phyloP scores from a whole-genome alignment of 2,113 vertebrate species.

The Thermophis baileyi region DNA sequence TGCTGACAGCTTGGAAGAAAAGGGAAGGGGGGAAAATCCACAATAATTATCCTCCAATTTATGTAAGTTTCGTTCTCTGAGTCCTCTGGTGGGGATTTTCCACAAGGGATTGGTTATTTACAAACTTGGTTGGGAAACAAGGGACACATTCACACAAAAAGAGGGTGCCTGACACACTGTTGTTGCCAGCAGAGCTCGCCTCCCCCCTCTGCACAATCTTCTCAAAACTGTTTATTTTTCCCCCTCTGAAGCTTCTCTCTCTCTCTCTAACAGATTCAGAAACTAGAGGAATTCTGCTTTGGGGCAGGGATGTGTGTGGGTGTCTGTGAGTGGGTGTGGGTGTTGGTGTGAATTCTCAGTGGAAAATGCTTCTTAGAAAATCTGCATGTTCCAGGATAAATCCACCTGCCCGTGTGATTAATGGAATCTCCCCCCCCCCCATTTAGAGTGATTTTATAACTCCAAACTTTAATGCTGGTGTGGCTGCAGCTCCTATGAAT shows the following conservation, averaged over 20 bases:
- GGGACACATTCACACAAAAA: not conserved
- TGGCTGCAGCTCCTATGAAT: not conserved
- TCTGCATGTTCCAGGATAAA: not conserved
- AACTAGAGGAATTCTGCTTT: not conserved
- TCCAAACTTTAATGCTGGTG: not conserved
- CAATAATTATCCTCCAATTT: not conserved
- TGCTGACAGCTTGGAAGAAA: not conserved
- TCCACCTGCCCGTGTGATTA: not conserved
- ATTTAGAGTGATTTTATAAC: no score
- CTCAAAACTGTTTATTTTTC: not conserved
- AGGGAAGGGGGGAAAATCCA: accelerated
- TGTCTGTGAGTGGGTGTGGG: no score
- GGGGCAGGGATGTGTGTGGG: no score
- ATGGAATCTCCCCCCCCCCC: not conserved
- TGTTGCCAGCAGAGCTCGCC: not conserved
- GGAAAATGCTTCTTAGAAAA: not conserved
- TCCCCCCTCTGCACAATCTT: not conserved
- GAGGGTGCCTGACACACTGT: not conserved
- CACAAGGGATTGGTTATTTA: not conserved
- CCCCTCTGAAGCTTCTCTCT: not conserved
- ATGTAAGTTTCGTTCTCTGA: not conserved
- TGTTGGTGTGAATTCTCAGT: not conserved
- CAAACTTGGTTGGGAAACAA: not conserved
- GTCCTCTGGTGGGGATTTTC: not conserved
- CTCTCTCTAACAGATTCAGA: not conserved